Conservation (phyloP, 2,888 invertebrate species). For the Dendrolimus pini region DNA sequence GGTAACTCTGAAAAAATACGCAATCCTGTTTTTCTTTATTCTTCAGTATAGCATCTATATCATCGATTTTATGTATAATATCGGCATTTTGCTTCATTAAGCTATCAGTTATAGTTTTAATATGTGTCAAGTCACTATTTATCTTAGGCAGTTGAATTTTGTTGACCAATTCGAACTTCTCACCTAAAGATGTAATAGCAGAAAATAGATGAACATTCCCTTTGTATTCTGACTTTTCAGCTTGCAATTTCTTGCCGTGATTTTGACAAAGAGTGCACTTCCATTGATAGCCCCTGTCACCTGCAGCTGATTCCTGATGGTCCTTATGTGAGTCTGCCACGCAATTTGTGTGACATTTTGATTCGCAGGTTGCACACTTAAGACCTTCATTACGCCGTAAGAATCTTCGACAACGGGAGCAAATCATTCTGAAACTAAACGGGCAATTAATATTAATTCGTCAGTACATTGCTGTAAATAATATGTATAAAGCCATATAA, state of each 20-base stretch:
- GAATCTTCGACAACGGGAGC: constrained; percentile 37
- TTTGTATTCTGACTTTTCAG: constrained; percentile 16
- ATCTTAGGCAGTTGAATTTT: constrained; percentile 57
- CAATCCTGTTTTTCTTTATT: constrained; percentile 13
- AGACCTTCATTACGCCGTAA: constrained; percentile 32
- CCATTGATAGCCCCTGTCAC: constrained; percentile 44
- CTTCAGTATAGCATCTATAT: constrained; percentile 26
- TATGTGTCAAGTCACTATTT: constrained; percentile 38
- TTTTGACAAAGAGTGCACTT: constrained; percentile 45
- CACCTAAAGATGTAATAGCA: constrained; percentile 33
- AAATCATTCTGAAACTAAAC: constrained; percentile 31
- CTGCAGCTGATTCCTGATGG: constrained; percentile 19
- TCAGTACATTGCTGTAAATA: no score
- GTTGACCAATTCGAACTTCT: constrained; percentile 53
- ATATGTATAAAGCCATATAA: no score
- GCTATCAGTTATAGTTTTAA: constrained; percentile 39
- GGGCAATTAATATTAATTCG: no score
- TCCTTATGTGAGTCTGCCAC: constrained; percentile 20
- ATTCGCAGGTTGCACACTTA: constrained; percentile 36
- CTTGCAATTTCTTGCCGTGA: constrained; percentile 16
- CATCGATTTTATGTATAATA: constrained; percentile 37
- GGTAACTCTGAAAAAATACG: constrained; percentile 16
- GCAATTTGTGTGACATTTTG: constrained; percentile 32
- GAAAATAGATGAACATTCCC: constrained; percentile 23
- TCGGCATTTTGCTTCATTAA: constrained; percentile 47